Base-by-base conservation (phyloP, 2,797 vertebrate genomes). In the Austrolebias charrua region DNA sequence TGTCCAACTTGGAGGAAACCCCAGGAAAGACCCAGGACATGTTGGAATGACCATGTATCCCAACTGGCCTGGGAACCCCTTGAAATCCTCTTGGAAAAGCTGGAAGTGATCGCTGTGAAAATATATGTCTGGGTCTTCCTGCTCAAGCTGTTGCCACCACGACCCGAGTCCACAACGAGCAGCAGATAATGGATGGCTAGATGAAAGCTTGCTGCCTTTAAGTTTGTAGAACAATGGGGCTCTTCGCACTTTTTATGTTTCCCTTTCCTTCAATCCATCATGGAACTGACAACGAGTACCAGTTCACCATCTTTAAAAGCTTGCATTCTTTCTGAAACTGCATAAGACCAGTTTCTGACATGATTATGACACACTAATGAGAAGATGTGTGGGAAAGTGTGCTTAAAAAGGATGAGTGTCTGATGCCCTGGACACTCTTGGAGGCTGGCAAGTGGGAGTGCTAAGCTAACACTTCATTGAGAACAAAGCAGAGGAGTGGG, bases 361-460 rank as follows among this genome's bases (percentile, higher is more conserved):
- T 80, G 58, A 82, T 79, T 64, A 77, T 50, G 47, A 69, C 55
- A 47, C 59, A 63, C 50, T 62, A 51, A 72, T 71, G 71, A 61
- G 48, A 54, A 74, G 69, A 73, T 46, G 38, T 73, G 83, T 73
- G 75, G 73, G 65, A 79, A 78, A 69, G 47, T 35, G 50, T 49
- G 58, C 64, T 71, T 71, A 43, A 64, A 68, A 73, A 9, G 48
- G 66, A 38, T 53, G 65, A 69, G 60, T 13, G 19, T 19, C 72
- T 62, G 73, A 81, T 68, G 60, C 28, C 10, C 72, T 49, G 14
- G 58, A 59, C 66, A 73, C 63, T 20, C 20, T 46, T 0, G 5
- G 55, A 13, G 73, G 38, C 69, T 43, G 56, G 47, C 63, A 42
- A 54, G 53, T 63, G 60, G 28, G 40, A 28, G 6, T 55, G 62